phyloP scores from a whole-genome alignment of 2,113 vertebrate species.

The Platysternon megacephalum region DNA sequence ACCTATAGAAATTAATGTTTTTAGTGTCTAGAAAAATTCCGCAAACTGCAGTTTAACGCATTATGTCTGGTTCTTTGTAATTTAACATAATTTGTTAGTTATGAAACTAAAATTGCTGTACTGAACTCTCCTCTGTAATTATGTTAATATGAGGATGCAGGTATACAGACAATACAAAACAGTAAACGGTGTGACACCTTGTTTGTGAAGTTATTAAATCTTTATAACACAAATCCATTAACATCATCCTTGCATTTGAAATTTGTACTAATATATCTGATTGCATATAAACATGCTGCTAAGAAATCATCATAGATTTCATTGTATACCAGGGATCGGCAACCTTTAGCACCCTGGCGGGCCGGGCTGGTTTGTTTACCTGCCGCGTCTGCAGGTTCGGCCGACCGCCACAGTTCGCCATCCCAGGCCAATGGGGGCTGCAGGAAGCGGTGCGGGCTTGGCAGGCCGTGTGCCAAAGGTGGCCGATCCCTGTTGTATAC shows the following conservation, averaged over 20 bases:
- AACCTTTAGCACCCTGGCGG: no score
- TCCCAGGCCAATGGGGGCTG: no score
- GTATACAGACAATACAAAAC: constrained; percentile 20
- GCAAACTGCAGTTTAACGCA: neutral
- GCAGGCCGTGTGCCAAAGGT: no score
- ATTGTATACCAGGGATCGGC: neutral
- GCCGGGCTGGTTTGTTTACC: no score
- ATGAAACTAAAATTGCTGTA: neutral
- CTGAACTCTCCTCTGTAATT: neutral
- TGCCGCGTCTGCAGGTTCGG: no score
- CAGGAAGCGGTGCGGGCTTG: no score
- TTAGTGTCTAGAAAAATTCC: neutral
- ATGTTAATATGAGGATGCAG: neutral
- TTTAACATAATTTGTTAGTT: neutral
- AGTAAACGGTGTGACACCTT: neutral
- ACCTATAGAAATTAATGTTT: constrained; percentile 40
- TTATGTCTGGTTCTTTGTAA: neutral
- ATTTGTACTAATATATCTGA: constrained; percentile 31
- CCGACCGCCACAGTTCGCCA: no score
- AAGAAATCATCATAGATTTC: constrained; percentile 31
- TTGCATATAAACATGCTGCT: neutral
- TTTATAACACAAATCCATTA: constrained; percentile 28
- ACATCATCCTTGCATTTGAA: constrained; percentile 34
- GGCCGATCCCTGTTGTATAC: neutral
- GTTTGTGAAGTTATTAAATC: constrained; percentile 38